Percentiles rank a stretch among this genome's conserved stretches.
Evolutionary conservation across 1,140 invertebrate genomes (phyloP).

Genomic region (Pachypeltis micranthus): DNA sequence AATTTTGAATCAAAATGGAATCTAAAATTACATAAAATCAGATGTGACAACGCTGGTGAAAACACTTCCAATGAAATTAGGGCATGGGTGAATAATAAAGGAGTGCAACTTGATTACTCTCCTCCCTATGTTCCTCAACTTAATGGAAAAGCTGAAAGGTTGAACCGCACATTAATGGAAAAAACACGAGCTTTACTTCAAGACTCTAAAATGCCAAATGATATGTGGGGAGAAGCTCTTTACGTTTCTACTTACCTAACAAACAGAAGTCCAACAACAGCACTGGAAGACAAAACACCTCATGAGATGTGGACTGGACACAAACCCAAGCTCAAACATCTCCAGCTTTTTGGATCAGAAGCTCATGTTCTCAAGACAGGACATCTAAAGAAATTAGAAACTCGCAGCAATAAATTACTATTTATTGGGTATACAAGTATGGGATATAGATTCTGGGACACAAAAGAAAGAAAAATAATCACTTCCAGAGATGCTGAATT

Average conservation of each 20-base stretch:
- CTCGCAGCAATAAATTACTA: background rate
- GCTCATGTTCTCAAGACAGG: background rate
- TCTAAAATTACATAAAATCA: too few species aligned
- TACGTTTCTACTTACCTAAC: background rate
- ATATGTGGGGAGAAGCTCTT: constrained; percentile 13
- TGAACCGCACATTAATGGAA: background rate
- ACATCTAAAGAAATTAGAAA: constrained; percentile 8
- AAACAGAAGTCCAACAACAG: constrained; percentile 10
- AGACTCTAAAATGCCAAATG: background rate
- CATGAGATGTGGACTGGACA: background rate
- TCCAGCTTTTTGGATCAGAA: too few species aligned
- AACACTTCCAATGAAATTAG: too few species aligned
- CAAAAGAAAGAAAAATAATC: background rate
- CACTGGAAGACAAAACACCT: background rate
- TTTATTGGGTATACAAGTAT: background rate
- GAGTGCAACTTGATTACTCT: too few species aligned
- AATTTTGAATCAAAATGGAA: too few species aligned
- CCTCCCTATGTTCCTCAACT: background rate
- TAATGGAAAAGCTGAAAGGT: constrained; percentile 4
- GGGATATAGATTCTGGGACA: background rate
- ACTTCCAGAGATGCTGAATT: background rate
- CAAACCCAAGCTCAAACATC: background rate
- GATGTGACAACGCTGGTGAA: too few species aligned
- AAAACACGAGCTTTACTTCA: background rate
- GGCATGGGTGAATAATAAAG: too few species aligned